phyloP scores from a whole-genome alignment of 2,888 invertebrate species.

The Cantharis rufa region DNA sequence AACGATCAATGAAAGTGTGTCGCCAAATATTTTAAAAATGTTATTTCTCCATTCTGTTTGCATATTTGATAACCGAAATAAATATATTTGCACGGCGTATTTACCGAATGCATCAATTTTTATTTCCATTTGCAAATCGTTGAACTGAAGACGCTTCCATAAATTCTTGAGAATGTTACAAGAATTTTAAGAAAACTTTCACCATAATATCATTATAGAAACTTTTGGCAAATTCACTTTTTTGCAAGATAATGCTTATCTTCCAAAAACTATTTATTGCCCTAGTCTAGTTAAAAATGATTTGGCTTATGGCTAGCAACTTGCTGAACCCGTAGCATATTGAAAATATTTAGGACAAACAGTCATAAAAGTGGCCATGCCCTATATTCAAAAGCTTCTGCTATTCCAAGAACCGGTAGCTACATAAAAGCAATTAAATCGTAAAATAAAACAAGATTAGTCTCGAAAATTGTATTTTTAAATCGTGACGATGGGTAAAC shows the following conservation, averaged over 20 bases:
- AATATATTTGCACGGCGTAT: not conserved
- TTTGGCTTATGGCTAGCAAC: not conserved
- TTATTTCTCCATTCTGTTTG: not conserved
- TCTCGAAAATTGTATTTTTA: constrained; percentile 25
- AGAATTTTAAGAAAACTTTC: not conserved
- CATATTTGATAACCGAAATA: not conserved
- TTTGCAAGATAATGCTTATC: not conserved
- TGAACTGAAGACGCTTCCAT: not conserved
- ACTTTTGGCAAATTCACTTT: not conserved
- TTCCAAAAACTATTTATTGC: not conserved
- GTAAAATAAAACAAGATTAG: constrained; percentile 39
- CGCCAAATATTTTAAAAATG: not conserved
- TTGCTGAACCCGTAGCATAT: not conserved
- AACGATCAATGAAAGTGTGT: not conserved
- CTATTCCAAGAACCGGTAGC: constrained; percentile 35
- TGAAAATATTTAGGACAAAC: constrained; percentile 1
- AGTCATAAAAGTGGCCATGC: constrained; percentile 21
- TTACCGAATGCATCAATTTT: not conserved
- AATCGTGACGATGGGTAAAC: constrained; percentile 16
- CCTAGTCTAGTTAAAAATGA: not conserved
- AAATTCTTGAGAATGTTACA: not conserved
- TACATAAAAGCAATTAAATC: constrained; percentile 38
- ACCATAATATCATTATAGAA: not conserved
- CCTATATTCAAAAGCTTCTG: constrained; percentile 8
- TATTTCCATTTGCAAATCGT: not conserved